Evolutionary conservation across 2,888 invertebrate species (phyloP), one percentile per base, ranked within the genome.

Genomic region (Odontocerum albicorne): DNA sequence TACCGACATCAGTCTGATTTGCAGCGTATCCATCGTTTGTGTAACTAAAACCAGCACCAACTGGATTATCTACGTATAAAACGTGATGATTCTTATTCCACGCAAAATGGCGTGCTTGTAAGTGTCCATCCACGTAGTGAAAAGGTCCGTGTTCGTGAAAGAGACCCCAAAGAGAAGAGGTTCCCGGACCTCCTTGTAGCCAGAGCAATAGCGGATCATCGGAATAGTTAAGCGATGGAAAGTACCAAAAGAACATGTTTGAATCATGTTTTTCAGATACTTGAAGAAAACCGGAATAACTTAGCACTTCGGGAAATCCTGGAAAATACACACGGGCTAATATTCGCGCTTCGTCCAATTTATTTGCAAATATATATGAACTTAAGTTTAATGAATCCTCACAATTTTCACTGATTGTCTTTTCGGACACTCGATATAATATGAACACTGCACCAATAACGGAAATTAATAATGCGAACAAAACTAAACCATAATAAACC

Each of bases 171-270:
- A 93, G 71, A 0, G 92, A 92, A 0, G 87, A 81, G 0, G 88
- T 88, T 0, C 91, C 91, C 0, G 92, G 92, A 0, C 92, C 93
- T 3, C 92, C 92, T 72, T 92, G 90, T 2, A 92, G 74, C 93
- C 93, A 93, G 4, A 93, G 72, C 0, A 92, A 70, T 1, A 93
- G 86, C 0, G 90, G 90, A 35, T 75, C 71, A 53, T 74, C 73
- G 0, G 71, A 66, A 1, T 77, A 70, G 0, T 74, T 73, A 62
- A 69, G 68, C 0, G 92, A 85, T 0, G 92, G 92, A 68, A 94
- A 93, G 67, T 89, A 94, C 94, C 94, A 95, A 71, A 95, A 92
- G 73, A 93, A 95, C 72, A 90, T 79, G 66, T 94, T 92, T 0
- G 92, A 91, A 63, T 88, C 82, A 65, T 20, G 13, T 74, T 64